Base-by-base conservation (phyloP, 1,140 invertebrate species). In the Battus philenor region DNA sequence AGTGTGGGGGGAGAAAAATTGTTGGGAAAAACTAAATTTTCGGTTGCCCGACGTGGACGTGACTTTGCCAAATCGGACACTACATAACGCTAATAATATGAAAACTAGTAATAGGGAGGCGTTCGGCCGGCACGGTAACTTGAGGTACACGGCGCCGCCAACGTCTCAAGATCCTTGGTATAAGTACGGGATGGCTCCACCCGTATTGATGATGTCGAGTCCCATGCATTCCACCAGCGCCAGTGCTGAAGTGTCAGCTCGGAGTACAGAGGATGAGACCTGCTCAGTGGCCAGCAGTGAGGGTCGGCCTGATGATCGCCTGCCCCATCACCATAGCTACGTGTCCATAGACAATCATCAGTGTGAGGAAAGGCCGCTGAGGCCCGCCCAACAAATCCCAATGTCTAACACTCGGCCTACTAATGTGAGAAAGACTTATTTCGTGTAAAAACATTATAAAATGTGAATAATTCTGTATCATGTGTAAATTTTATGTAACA, bases 11-110 rank as follows among this genome's bases (percentile, higher is more conserved):
- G 94, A 95, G 61, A 93, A 91, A 59, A 89, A 93, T 63, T 96
- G 96, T 87, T 95, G 94, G 94, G 93, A 95, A 64, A 96, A 96
- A 82, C 87, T 97, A 55, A 90, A 93, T 64, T 97, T 93, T 88
- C 92, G 93, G 44, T 92, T 97, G 90, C 95, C 95, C 11, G 94
- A 96, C 74, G 87, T 83, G 68, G 85, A 81, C 59, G 70, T 83
- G 52, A 83, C 82, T 18, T 75, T 86, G 39, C 83, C 86, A 32
- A 82, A 86, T 80, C 84, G 86, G 72, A 87, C 86, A 75, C 74
- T 86, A 70, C 81, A 86, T 68, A 85, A 82, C 44, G 66, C 80
- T 49, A 79, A 72, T 63, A 79, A 72, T 53, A 59, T 77, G 39
- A 86, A 86, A 70, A 70, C 66, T 55, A 59, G 69, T 54, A 84